Evolutionary conservation across 2,888 invertebrate genomes (phyloP), one percentile per base, ranked within the genome.

Genomic region (Listrodromus nycthemerus): DNA sequence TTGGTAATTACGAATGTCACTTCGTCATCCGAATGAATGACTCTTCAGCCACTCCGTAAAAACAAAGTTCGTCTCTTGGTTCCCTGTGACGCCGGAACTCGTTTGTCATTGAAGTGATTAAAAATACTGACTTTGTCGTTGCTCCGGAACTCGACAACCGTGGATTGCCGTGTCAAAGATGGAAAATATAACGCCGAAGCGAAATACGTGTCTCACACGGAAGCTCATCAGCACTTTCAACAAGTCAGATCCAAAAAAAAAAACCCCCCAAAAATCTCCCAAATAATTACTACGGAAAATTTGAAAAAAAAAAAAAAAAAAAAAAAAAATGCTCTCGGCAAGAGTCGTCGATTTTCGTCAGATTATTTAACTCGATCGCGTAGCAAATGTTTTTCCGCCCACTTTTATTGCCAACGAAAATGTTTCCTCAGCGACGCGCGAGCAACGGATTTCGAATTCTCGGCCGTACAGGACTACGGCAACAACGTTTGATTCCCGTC

Each of bases 401-500:
- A 24, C 37, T 41, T 30, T 24, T 24, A 71, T 48, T 74, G 19
- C 30, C 27, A 19, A 19, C 13, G 50, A 73, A 27, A 41, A 48
- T 24, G 48, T 61, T 71, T 66, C 16, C 4, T 61, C 45, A 16
- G n/a, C 19, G 33, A 77, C 16, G 50, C 48, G 63, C 24, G 16
- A 80, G 67, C 77, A 83, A 80, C 73, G 73, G 67, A 83, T 80
- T 83, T 45, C 48, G 13, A 74, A 74, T 48, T 73, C 41, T 16
- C 19, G 16, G 16, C 24, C 16, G 16, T 24, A 7, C 33, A 27
- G 41, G 41, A 73, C 80, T 66, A 74, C 69, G 45, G 67, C 41
- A 48, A 77, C 66, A 77, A 76, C 63, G 65, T 81, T 81, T 78
- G 80, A 81, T 84, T 78, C 81, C 65, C 65, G 65, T 81, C 55